Evolutionary conservation across 2,797 vertebrate species (phyloP), one percentile per base, ranked within the genome.

Genomic region (Falco berigora): DNA sequence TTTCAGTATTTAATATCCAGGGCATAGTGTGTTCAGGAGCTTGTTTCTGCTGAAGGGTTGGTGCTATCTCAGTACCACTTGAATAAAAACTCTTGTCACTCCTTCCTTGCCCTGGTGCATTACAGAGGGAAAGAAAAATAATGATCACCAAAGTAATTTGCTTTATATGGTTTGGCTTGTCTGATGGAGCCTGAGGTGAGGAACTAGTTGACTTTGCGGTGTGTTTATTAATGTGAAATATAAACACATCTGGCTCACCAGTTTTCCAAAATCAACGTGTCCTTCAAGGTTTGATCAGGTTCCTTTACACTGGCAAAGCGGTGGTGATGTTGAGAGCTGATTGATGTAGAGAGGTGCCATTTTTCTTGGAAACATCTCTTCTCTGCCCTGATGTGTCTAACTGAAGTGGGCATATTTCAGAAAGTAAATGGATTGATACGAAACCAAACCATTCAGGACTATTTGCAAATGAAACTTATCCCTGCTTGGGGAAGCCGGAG

Each of bases 261-360:
- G 34, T 64, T 38, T 69, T 50, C 32, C 16, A 36, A 78, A 56
- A 80, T 50, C 47, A 16, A 3, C 6, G 22, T 55, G 25, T 71
- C 58, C 63, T 66, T 64, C 12, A 61, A 32, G 47, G 59, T 49
- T 85, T 38, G 67, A 16, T 72, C 12, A 36, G 30, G n/a, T 81
- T 76, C 42, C 42, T 69, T 47, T n/a, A 9, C 7, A 22, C 11
- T 1, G 0, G 8, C 38, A 30, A 36, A 61, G 47, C 2, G 0
- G 14, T 22, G 38, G 46, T 50, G 69, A 13, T 30, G 28, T 9
- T 30, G 34, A 8, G 44, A 80, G 50, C 40, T 42, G 30, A 23
- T 81, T n/a, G 17, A 15, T 24, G 59, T 53, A 19, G 47, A 63
- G 67, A 34, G 24, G 21, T 56, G 22, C 18, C 18, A 8, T 20